These are phyloP conservation scores for Zonotrichia leucophrys DNA, from an alignment of 2,113 vertebrate species.

Conservation along the genomic window DNA sequence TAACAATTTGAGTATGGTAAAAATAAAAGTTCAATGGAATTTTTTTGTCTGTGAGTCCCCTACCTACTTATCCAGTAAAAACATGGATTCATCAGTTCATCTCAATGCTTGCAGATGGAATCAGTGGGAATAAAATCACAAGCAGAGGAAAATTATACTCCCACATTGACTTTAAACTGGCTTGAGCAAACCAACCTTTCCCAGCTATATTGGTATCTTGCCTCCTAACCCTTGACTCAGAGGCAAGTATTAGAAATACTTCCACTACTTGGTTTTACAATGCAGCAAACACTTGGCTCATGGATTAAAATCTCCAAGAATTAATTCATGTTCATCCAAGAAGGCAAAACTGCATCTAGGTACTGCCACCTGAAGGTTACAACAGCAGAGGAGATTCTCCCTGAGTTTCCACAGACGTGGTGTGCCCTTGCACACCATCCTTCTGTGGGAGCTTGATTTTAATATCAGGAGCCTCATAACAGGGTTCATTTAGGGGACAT, in stretches of 20 bases:
- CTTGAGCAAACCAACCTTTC: not conserved
- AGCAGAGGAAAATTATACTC: not conserved
- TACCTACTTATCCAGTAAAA: constrained; percentile 49
- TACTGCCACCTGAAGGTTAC: not conserved
- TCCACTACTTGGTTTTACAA: not conserved
- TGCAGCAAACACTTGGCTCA: not conserved
- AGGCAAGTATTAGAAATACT: not conserved
- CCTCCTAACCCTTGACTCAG: not conserved
- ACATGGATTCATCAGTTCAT: constrained; percentile 5
- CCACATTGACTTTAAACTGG: not conserved
- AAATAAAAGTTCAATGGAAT: constrained; percentile 5
- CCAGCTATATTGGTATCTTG: not conserved
- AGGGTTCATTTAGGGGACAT: not conserved
- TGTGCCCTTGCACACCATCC: not conserved
- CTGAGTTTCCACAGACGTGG: fast-evolving
- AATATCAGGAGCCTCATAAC: not conserved
- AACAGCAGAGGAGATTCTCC: not conserved
- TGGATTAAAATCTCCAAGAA: not conserved
- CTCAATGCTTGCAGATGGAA: constrained; percentile 13
- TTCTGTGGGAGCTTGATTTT: not conserved
- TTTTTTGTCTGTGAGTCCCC: not conserved
- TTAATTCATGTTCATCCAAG: not conserved
- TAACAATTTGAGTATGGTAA: constrained; percentile 1
- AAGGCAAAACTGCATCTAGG: not conserved
- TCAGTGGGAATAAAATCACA: constrained; percentile 10